phyloP scores from a whole-genome alignment of 2,113 vertebrate species.

The Catharus fuscescens region DNA sequence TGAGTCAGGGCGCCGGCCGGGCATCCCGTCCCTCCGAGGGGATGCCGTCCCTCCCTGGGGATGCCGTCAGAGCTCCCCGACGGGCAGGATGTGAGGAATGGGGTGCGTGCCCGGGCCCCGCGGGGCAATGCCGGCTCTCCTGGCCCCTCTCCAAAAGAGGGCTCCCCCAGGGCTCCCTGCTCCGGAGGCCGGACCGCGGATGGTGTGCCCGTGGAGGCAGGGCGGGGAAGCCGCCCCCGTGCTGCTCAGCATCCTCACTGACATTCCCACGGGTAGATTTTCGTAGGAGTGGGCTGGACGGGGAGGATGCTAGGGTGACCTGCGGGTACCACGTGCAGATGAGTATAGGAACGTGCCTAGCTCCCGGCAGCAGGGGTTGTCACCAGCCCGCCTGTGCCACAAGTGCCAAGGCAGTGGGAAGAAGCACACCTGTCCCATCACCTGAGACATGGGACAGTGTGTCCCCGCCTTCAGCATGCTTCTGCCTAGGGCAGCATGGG shows the following conservation, averaged over 20 bases:
- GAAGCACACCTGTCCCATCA: accelerated
- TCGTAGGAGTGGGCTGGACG: background rate
- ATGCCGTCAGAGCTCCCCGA: conserved; percentile 30
- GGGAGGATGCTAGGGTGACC: background rate
- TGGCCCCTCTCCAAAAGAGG: background rate
- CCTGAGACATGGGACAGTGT: accelerated
- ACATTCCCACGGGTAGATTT: background rate
- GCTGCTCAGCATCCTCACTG: background rate
- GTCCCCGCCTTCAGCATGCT: background rate
- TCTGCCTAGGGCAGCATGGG: accelerated
- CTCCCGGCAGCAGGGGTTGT: background rate
- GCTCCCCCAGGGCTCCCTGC: background rate
- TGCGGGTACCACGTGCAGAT: background rate
- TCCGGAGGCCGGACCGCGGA: accelerated
- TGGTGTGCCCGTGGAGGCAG: accelerated
- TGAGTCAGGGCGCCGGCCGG: background rate
- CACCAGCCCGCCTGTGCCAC: background rate
- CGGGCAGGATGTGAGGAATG: conserved; percentile 55
- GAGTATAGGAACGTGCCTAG: background rate
- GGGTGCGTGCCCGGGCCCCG: background rate
- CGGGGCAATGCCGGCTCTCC: background rate
- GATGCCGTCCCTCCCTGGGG: conserved; percentile 4
- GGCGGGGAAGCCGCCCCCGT: accelerated
- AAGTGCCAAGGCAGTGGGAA: background rate
- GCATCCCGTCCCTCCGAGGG: background rate